Conservation (phyloP, 2,888 invertebrate genomes). For the Scaptomyza flava region DNA sequence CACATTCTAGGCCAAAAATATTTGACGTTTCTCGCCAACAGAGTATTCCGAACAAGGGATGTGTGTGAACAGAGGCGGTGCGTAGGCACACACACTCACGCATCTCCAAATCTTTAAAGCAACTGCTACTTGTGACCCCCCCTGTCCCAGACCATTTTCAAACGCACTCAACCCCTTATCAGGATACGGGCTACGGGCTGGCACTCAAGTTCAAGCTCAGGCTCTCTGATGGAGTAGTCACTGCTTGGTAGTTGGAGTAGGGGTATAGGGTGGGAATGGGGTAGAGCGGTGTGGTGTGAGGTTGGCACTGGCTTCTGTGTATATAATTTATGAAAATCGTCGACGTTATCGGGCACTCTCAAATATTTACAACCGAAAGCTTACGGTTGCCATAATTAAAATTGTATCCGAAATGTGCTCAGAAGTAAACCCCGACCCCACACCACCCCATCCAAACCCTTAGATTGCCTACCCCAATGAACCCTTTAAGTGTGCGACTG, state of each 20-base stretch:
- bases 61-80: conserved; percentile 6
- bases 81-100: conserved; percentile 37
- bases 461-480: conserved; percentile 29
- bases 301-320: conserved; percentile 38
- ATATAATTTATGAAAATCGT: conserved; percentile 83
- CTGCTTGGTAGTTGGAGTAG: conserved; percentile 5
- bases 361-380: conserved; percentile 83
- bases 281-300: background rate
- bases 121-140: conserved; percentile 1
- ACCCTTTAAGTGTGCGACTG: conserved; percentile 48
- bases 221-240: conserved; percentile 52
- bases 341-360: conserved; percentile 81
- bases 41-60: conserved; percentile 2
- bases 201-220: conserved; percentile 47
- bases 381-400: conserved; percentile 84
- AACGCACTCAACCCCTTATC: conserved; percentile 28
- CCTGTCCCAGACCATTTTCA: background rate
- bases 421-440: conserved; percentile 4
- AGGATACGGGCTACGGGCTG: conserved; percentile 25
- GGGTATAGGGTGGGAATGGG: background rate
- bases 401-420: conserved; percentile 82
- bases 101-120: conserved; percentile 10
- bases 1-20: background rate
- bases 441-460: background rate
- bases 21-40: background rate